Percentiles rank a stretch among this genome's conserved stretches.
These are phyloP conservation scores for Entomyzon cyanotis DNA, from an alignment of 2,113 vertebrate species.

Conservation along the genomic window DNA sequence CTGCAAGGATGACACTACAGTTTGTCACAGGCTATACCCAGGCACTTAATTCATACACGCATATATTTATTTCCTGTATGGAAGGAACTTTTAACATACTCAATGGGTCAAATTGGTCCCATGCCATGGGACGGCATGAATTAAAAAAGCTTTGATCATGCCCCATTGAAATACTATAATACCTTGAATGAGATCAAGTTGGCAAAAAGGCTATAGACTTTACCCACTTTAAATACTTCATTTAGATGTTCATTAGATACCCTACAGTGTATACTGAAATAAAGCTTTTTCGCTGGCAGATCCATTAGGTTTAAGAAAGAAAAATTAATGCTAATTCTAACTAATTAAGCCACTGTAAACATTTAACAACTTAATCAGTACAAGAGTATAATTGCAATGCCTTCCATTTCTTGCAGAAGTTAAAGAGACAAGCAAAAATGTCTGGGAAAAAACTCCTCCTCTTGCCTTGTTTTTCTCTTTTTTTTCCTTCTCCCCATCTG, in stretches of 20 bases:
- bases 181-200: neutral
- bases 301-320: neutral
- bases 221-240: neutral
- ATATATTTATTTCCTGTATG: neutral
- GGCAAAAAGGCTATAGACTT: neutral
- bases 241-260: too few relatives aligned
- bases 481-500: neutral
- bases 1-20: neutral
- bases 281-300: neutral
- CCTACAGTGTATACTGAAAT: neutral
- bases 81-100: neutral
- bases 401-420: neutral
- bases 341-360: neutral
- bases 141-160: neutral
- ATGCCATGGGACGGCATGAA: neutral
- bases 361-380: neutral
- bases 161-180: neutral
- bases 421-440: neutral
- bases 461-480: neutral
- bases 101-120: neutral
- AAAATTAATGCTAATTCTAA: neutral
- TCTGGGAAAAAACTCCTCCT: neutral
- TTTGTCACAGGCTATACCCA: neutral
- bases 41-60: neutral
- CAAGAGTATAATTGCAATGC: neutral